A percentile compares a stretch with the other conserved stretches of the same genome.
Conservation (phyloP, 1,140 invertebrate genomes). For the Artemia franciscana region DNA sequence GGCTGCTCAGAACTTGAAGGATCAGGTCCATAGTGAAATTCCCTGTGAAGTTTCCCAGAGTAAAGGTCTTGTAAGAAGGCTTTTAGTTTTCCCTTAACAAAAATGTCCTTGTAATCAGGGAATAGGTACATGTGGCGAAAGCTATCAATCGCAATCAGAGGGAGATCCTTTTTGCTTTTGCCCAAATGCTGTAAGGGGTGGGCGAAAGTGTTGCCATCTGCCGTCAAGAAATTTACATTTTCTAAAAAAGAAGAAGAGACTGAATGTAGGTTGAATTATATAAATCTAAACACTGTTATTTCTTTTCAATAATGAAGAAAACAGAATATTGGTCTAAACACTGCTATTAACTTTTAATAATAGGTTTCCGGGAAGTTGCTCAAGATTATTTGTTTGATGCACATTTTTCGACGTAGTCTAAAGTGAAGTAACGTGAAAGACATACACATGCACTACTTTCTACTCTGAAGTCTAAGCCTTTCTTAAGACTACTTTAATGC, state of each 20-base stretch:
- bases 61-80: conserved; percentile 81
- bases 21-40: conserved; percentile 95
- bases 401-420: no score
- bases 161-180: conserved; percentile 67
- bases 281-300: no score
- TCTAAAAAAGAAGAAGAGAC: conserved; percentile 36
- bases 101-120: conserved; percentile 37
- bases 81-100: conserved; percentile 53
- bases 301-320: no score
- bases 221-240: conserved; percentile 83
- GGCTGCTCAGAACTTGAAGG: conserved; percentile 20
- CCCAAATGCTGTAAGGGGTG: conserved; percentile 95
- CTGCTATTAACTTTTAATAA: no score
- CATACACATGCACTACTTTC: no score
- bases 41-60: conserved; percentile 90
- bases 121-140: conserved; percentile 99
- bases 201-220: conserved; percentile 85
- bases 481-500: no score
- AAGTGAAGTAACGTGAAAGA: no score
- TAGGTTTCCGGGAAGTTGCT: no score
- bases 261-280: no score
- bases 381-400: no score
- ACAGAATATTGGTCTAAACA: no score
- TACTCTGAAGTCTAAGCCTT: no score
- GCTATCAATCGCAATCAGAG: conserved; percentile 92